phyloP scores from a whole-genome alignment of 2,797 vertebrate species.

The Apogon talboti region DNA sequence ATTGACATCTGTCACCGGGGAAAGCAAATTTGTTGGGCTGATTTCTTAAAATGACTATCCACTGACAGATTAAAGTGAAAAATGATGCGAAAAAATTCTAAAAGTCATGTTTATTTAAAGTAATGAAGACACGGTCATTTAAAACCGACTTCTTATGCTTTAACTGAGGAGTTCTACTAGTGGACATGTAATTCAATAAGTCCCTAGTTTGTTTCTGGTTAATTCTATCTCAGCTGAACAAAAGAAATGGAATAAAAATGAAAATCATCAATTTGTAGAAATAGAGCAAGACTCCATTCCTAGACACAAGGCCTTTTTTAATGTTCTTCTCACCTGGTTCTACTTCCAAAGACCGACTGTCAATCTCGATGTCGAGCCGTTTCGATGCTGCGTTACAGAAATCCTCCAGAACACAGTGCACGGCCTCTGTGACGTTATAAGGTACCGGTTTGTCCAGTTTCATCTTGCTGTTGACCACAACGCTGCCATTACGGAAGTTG shows the following conservation, averaged over 20 bases:
- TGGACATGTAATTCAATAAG: too few relatives aligned
- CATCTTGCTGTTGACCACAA: slow-evolving; percentile 94
- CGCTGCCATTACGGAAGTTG: slow-evolving; percentile 94
- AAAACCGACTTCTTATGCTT: too few relatives aligned
- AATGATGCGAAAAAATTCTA: too few relatives aligned
- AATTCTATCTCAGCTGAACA: too few relatives aligned
- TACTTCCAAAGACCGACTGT: slow-evolving; percentile 90
- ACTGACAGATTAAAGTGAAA: too few relatives aligned
- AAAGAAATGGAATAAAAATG: background rate
- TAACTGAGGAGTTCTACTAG: too few relatives aligned
- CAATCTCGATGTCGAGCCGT: slow-evolving; percentile 89
- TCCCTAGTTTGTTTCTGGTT: too few relatives aligned
- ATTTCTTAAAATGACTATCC: too few relatives aligned
- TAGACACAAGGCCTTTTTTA: background rate
- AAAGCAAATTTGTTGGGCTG: too few relatives aligned
- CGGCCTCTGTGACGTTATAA: slow-evolving; percentile 90
- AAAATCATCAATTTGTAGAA: background rate
- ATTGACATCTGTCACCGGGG: too few relatives aligned
- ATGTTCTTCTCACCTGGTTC: slow-evolving; percentile 86
- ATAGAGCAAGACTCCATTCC: background rate
- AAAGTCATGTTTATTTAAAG: too few relatives aligned
- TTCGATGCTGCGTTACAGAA: slow-evolving; percentile 88
- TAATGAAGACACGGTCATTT: too few relatives aligned
- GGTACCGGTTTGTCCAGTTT: slow-evolving; percentile 89
- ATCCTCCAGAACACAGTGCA: slow-evolving; percentile 90